Evolutionary conservation across 1,140 invertebrate species (phyloP), one percentile per base, ranked within the genome.

Genomic region (Cotesia vestalis): DNA sequence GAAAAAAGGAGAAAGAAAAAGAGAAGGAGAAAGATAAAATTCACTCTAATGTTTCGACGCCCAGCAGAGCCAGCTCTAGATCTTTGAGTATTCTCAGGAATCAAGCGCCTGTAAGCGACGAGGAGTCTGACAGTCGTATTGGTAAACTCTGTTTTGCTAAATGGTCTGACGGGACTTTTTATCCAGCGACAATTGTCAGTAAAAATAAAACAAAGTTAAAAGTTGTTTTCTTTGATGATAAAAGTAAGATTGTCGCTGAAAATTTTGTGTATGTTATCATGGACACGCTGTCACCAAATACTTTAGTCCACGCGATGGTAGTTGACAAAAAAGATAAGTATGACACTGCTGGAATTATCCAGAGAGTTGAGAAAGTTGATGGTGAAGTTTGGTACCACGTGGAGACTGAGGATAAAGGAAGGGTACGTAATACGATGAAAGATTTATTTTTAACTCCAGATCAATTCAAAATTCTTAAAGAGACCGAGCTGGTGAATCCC

Each of bases 131-230:
- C 34, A 72, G 77, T 4, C 52, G 83, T 3, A 83, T 88, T 0
- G 88, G 88, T 0, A 89, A 87, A 4, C 79, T 87, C 0, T 90
- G 90, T 0, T 85, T 91, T 62, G 90, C 90, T 0, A 90, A 89
- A 80, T 91, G 90, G 90, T 88, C 88, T 0, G 90, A 91, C 67
- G 90, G 89, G 71, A 86, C 88, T 59, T 91, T 90, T 75, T 91
- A 91, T 73, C 89, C 90, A 0, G 90, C 90, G 0, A 87, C 78
- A 76, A 88, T 91, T 0, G 76, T 83, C 8, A 86, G 88, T 6
- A 87, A 87, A 0, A 82, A 88, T 4, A 88, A 87, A n/a, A 85
- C 84, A 11, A 91, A 91, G 69, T 91, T 89, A 77, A 81, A 88
- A 70, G 89, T 91, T 5, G 86, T 89, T 52, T 91, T 91, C 73